Base-by-base conservation (phyloP, 2,113 vertebrate genomes). In the Stegostoma tigrinum region DNA sequence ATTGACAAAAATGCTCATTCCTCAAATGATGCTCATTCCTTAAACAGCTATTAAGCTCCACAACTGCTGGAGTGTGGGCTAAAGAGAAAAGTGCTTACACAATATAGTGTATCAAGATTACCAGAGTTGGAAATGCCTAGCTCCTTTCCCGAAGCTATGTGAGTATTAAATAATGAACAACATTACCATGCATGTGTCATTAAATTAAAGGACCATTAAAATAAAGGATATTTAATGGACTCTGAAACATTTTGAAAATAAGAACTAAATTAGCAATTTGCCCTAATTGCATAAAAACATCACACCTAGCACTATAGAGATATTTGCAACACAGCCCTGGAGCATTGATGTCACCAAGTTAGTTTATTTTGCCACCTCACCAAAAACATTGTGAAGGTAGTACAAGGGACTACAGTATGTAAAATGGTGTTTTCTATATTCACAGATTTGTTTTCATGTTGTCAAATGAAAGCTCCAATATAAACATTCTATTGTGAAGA, bases 201-300 rank as follows among this genome's bases (percentile, higher is more conserved):
- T 70, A 70, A 94, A 72, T 94, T 94, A 70, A 94, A 48, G 66
- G 93, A 70, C 38, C 67, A 94, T 94, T 48, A 94, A 94, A 70
- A 67, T 70, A 94, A 94, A 48, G n/a, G 23, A 70, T 94, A 42
- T 94, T 72, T 94, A 94, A 94, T 70, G 93, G 93, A 94, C 93
- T 38, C 24, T 24, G 38, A 42, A 94, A 23, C 67, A 94, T 45
- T 45, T 30, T 70, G 66, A 94, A 94, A 70, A 42, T 70, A 94
- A 67, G 66, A 48, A 66, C 67, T 94, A 42, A 94, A 94, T 94
- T 94, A 48, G 38, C 66, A 94, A 67, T n/a, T 94, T 70, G 70
- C 38, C 93, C 67, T 48, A 70, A 45, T 23, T 66, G 42, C 38
- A 21, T 0, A 45, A 45, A 64, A 94, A 70, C n/a, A 5, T 42